phyloP scores from a whole-genome alignment of 2,113 vertebrate species.

The Eupsittula cactorum region DNA sequence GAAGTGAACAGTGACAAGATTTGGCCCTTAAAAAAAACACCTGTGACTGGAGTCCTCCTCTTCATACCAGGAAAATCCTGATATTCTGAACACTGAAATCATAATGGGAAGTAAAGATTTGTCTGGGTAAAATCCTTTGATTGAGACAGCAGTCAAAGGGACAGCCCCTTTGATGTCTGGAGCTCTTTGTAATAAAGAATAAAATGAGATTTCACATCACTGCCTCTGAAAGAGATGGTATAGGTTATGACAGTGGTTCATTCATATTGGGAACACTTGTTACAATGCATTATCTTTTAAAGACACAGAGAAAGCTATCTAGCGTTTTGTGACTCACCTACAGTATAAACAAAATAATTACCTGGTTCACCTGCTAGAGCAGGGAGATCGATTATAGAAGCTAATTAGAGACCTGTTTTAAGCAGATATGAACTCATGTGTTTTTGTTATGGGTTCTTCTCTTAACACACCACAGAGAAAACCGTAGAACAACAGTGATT shows the following conservation, averaged over 20 bases:
- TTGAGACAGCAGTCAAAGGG: conserved; percentile 54
- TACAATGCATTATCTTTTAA: conserved; percentile 65
- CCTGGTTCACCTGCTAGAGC: conserved; percentile 60
- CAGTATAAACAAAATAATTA: conserved; percentile 76
- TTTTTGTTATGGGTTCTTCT: conserved; percentile 69
- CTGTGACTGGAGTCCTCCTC: not conserved
- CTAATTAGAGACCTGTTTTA: conserved; percentile 77
- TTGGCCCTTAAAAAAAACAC: conserved; percentile 5
- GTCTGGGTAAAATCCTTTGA: conserved; percentile 34
- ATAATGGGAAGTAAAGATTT: not conserved
- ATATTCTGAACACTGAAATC: conserved; percentile 11
- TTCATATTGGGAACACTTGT: conserved; percentile 50
- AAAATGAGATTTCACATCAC: conserved; percentile 2
- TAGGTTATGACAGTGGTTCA: conserved; percentile 58
- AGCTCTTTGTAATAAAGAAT: conserved; percentile 54
- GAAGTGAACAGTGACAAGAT: conserved; percentile 26
- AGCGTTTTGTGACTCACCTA: conserved; percentile 70
- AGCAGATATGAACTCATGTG: conserved; percentile 64
- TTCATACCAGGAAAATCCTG: not conserved
- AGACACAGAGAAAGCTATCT: conserved; percentile 54
- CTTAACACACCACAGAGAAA: conserved; percentile 60
- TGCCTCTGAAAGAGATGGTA: conserved; percentile 11
- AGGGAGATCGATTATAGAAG: conserved; percentile 73
- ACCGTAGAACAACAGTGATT: conserved; percentile 68
- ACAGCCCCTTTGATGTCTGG: conserved; percentile 52